These are phyloP conservation scores for Emydura subglobosa DNA, from an alignment of 2,113 vertebrate genomes.

Conservation along the genomic window DNA sequence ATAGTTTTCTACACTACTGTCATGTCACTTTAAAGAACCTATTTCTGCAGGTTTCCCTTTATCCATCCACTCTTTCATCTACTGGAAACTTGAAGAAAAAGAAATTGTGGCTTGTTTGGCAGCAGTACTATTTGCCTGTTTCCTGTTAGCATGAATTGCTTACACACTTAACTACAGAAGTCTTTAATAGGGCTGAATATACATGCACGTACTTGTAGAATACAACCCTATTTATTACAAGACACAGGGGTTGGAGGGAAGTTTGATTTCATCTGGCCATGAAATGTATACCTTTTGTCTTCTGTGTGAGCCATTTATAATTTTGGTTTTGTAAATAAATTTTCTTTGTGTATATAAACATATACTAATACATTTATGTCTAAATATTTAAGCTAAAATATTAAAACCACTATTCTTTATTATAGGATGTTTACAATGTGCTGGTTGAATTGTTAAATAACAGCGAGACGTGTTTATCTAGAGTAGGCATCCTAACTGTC, in stretches of 20 bases:
- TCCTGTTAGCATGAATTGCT: background rate
- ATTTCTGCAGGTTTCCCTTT: background rate
- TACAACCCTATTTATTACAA: background rate
- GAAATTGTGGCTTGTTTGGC: background rate
- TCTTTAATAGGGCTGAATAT: background rate
- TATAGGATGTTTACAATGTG: background rate
- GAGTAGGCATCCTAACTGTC: background rate
- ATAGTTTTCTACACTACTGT: background rate
- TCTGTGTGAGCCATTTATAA: background rate
- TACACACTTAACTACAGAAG: background rate
- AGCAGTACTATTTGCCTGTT: background rate
- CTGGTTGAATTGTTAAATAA: background rate
- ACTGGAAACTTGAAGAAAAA: background rate
- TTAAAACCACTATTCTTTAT: background rate
- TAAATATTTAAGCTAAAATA: background rate
- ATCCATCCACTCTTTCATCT: background rate
- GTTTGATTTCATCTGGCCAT: background rate
- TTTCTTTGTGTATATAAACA: background rate
- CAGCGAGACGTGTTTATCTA: background rate
- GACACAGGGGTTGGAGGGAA: background rate
- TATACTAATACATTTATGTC: background rate
- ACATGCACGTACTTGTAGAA: background rate
- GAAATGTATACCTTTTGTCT: background rate
- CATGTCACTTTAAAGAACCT: background rate
- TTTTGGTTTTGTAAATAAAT: background rate